Evolutionary conservation across 2,797 vertebrate species (phyloP), one percentile per base, ranked within the genome.

Genomic region (Scolopax bukidnonensis): DNA sequence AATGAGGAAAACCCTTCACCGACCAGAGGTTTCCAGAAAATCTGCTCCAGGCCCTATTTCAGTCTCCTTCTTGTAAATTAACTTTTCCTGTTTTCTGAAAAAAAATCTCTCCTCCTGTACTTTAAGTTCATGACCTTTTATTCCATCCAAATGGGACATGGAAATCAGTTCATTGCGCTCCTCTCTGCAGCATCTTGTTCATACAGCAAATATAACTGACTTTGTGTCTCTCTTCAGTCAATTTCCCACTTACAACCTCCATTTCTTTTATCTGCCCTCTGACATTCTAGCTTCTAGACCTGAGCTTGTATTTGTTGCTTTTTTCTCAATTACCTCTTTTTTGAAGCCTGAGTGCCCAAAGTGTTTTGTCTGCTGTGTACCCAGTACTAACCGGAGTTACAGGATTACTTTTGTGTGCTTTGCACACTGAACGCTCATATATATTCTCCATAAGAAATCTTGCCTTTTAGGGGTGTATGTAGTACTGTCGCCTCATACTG

Each of bases 1-100:
- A 51, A 6, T 32, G 25, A 77, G 14, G 54, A 75, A 81, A 27
- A 5, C 0, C 1, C 6, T 4, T 11, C 11, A 63, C 3, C 3
- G 8, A 36, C 36, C 36, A 36, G 36, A 36, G 36, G 36, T 63
- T 67, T 77, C n/a, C 24, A 56, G 27, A 7, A 84, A 36, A 81
- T 33, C 36, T 68, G 2, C n/a, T 75, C 13, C 12, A 78, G 24
- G 23, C 20, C 15, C 10, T 60, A 10, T 60, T 43, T 25, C 3
- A 27, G 11, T 40, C 19, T 81, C 2, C 15, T 86, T 64, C 36
- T 27, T 33, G 18, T 60, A 71, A 81, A 51, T 12, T 24, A 56
- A 1, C 7, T 80, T 88, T 73, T 73, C 16, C 16, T 23, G 14
- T 28, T 20, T 12, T 23, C 19, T 63, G 23, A 80, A 80, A 25